Evolutionary conservation across 2,888 invertebrate genomes (phyloP).

Genomic region (Nomada ruficornis): DNA sequence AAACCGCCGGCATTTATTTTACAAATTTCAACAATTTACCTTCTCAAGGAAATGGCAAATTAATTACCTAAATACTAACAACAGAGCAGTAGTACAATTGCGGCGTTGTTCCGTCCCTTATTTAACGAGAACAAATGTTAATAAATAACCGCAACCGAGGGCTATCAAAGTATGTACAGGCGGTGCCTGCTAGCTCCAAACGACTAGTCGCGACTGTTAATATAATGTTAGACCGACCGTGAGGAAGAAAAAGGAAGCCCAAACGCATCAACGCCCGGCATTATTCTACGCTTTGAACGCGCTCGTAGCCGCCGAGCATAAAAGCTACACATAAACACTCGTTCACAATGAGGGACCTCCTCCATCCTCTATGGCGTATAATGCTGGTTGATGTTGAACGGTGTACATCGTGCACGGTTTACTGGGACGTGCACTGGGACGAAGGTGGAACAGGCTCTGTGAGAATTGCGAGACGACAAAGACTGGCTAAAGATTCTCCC

Average conservation of each 20-base stretch:
- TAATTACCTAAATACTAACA: neutral
- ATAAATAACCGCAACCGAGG: neutral
- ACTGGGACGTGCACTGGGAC: slow-evolving; percentile 20
- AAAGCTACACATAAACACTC: slow-evolving; percentile 57
- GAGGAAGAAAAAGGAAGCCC: slow-evolving; percentile 18
- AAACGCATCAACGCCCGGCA: slow-evolving; percentile 44
- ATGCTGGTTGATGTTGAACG: slow-evolving; percentile 37
- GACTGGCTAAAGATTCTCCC: slow-evolving; percentile 28
- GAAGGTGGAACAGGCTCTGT: slow-evolving; percentile 23
- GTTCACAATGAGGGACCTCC: slow-evolving; percentile 47
- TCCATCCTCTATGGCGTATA: slow-evolving; percentile 10
- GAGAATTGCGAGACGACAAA: slow-evolving; percentile 31
- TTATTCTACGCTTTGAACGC: slow-evolving; percentile 51
- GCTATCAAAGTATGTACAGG: neutral
- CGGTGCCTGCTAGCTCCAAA: slow-evolving; percentile 3
- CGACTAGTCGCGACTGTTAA: slow-evolving; percentile 24
- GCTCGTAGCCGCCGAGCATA: slow-evolving; percentile 45
- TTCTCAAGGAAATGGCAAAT: too few species aligned
- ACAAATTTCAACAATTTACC: too few species aligned
- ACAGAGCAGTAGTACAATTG: neutral
- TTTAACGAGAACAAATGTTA: neutral
- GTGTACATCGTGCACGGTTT: slow-evolving; percentile 17
- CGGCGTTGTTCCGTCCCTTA: neutral
- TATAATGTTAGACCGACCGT: slow-evolving; percentile 22
- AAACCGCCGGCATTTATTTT: too few species aligned